These are phyloP conservation scores for Pseudorhombus dupliciocellatus DNA, from an alignment of 2,113 vertebrate genomes.

Conservation along the genomic window DNA sequence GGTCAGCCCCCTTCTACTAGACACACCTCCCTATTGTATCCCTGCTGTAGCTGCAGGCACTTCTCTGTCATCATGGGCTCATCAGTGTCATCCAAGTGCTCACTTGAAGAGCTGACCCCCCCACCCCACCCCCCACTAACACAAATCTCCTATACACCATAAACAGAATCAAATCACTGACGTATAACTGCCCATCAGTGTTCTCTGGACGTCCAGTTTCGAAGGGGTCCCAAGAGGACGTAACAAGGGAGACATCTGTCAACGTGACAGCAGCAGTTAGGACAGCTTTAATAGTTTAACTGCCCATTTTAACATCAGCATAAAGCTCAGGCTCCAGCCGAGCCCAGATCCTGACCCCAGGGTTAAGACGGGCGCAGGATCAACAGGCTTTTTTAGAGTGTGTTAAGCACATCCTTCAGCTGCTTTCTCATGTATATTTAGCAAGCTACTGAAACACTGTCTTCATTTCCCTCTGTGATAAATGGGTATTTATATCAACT, in stretches of 20 bases:
- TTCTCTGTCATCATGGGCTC: conserved; percentile 72
- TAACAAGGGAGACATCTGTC: conserved; percentile 41
- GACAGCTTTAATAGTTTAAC: conserved; percentile 49
- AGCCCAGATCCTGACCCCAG: conserved; percentile 42
- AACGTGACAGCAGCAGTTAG: conserved; percentile 50
- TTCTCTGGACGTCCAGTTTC: too few species aligned
- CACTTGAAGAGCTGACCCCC: background rate
- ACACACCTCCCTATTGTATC: conserved; percentile 60
- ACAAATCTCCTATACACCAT: background rate
- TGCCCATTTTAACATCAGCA: conserved; percentile 52
- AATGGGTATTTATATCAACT: conserved; percentile 48
- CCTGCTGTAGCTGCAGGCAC: conserved; percentile 60
- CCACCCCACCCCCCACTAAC: background rate
- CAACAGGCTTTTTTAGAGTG: conserved; percentile 64
- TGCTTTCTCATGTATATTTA: conserved; percentile 78
- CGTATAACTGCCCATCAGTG: too few species aligned
- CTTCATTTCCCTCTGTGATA: conserved; percentile 33
- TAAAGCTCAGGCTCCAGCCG: conserved; percentile 37
- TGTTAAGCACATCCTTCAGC: conserved; percentile 68
- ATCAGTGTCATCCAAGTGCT: conserved; percentile 67
- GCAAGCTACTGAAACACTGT: conserved; percentile 58
- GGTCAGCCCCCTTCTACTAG: conserved; percentile 47
- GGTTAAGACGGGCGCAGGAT: conserved; percentile 64
- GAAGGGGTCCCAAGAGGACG: background rate
- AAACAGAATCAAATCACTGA: background rate